Conservation (phyloP, 1,140 invertebrate species). For the Aphidius gifuensis region DNA sequence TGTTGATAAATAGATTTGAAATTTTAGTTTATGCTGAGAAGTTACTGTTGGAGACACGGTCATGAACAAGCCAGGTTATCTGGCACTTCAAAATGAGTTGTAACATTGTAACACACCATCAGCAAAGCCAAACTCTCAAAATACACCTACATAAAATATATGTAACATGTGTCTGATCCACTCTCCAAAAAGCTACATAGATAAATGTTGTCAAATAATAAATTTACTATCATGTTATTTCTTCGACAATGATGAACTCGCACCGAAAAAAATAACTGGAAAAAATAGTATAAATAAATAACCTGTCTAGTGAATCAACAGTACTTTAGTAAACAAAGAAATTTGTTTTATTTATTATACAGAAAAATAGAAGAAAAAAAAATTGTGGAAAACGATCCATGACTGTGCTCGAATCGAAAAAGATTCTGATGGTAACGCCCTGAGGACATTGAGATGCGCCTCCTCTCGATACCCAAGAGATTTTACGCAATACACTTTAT, state of each 20-base stretch:
- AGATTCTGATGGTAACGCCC: conserved; percentile 4
- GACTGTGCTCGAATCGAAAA: conserved; percentile 28
- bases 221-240: too few species aligned
- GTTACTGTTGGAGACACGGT: conserved; percentile 28
- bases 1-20: too few species aligned
- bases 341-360: not conserved
- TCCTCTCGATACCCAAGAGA: conserved; percentile 31
- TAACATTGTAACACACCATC: not conserved
- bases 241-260: too few species aligned
- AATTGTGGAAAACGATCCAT: conserved; percentile 32
- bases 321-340: too few species aligned
- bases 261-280: too few species aligned
- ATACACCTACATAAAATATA: too few species aligned
- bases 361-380: not conserved
- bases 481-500: conserved; percentile 38
- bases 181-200: too few species aligned
- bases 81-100: conserved; percentile 24
- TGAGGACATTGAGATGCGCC: conserved; percentile 24
- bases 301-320: too few species aligned
- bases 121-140: too few species aligned
- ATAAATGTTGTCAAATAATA: too few species aligned
- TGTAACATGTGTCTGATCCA: too few species aligned
- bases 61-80: conserved; percentile 18
- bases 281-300: too few species aligned
- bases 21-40: conserved; percentile 27